Percentiles rank a stretch among this genome's conserved stretches.
Evolutionary conservation across 2,113 vertebrate species (phyloP).

Genomic region (Excalfactoria chinensis): DNA sequence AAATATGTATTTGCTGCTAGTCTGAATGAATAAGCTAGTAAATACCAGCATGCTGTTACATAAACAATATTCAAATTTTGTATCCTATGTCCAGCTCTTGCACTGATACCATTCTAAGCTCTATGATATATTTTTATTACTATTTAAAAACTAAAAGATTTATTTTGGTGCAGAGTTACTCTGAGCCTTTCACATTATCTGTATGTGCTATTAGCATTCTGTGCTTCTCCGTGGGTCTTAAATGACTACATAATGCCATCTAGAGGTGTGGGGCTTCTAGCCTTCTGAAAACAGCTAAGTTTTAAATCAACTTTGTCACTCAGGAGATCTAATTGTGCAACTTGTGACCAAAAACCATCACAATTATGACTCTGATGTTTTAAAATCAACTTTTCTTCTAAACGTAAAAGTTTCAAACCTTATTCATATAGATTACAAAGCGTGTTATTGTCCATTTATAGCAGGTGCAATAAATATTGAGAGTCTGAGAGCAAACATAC

Average conservation of each 20-base stretch:
- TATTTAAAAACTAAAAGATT: neutral
- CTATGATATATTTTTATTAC: neutral
- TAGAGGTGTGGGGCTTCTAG: neutral
- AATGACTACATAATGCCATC: conserved; percentile 50
- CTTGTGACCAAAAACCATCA: neutral
- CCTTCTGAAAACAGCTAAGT: neutral
- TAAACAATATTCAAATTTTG: neutral
- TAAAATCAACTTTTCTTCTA: neutral
- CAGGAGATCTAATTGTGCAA: neutral
- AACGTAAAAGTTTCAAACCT: neutral
- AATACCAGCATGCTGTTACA: neutral
- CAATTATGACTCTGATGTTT: neutral
- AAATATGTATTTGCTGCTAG: neutral
- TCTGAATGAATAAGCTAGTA: neutral
- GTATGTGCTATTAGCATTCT: neutral
- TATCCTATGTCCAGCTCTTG: neutral
- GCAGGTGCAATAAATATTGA: neutral
- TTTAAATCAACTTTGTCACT: neutral
- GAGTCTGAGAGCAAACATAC: neutral
- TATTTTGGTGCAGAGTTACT: neutral
- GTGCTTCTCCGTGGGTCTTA: neutral
- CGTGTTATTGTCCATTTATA: neutral
- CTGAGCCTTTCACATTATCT: fast-evolving
- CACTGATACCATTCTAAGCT: neutral
- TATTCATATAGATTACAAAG: neutral